These are phyloP conservation scores for Acropora tenuis DNA, from an alignment of 64 coral and sea anemone species.

Conservation along the genomic window DNA sequence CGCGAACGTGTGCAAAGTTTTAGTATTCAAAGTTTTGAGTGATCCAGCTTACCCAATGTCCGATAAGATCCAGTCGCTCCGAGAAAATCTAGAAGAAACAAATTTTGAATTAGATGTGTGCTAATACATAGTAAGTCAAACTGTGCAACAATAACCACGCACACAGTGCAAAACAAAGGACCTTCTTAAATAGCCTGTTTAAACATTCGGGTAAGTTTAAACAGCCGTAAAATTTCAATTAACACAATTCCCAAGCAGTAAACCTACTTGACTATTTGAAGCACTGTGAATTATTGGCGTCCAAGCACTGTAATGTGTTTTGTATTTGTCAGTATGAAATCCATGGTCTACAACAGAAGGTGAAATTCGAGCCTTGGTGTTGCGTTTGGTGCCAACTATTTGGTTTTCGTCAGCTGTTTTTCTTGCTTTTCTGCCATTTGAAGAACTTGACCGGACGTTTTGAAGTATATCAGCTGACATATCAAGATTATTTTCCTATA, in stretches of 20 bases:
- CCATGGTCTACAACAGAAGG: conserved; percentile 34
- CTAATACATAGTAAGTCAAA: neutral
- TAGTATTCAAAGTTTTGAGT: neutral
- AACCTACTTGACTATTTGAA: conserved; percentile 50
- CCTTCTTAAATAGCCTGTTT: conserved; percentile 41
- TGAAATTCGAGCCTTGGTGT: conserved; percentile 17
- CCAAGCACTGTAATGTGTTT: conserved; percentile 66
- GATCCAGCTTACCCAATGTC: conserved; percentile 57
- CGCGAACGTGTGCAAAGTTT: too few species aligned
- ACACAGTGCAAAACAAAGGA: neutral
- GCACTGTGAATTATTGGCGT: conserved; percentile 57
- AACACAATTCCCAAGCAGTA: neutral
- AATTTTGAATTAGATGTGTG: neutral
- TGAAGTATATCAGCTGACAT: neutral
- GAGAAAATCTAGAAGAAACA: conserved; percentile 48
- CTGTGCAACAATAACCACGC: neutral
- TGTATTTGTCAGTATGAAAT: conserved; percentile 73
- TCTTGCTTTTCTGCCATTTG: conserved; percentile 18
- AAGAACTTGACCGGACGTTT: neutral
- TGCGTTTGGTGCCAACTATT: conserved; percentile 11
- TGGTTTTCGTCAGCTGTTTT: conserved; percentile 19
- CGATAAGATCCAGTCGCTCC: conserved; percentile 60
- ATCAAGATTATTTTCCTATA: neutral
- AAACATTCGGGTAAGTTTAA: conserved; percentile 7
- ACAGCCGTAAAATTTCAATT: conserved; percentile 43